Percentiles rank a stretch among this genome's conserved stretches.
Conservation (phyloP, 2,797 vertebrate species). For the Remorina albescens region DNA sequence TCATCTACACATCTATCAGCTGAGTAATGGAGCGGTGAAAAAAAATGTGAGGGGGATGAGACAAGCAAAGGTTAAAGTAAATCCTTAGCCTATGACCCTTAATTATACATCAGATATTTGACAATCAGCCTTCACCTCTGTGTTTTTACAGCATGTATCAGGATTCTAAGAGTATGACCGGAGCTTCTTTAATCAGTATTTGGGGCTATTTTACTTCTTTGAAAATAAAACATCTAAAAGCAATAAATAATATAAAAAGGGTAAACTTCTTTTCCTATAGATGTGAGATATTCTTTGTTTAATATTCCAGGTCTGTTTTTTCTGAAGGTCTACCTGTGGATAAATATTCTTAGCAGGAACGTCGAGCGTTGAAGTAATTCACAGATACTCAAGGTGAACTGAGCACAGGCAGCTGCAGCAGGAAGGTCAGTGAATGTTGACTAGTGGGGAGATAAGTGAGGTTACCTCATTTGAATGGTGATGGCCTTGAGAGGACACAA, state of each 20-base stretch:
- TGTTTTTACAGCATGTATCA: no score
- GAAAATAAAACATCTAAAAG: background rate
- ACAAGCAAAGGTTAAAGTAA: background rate
- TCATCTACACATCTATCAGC: constrained; percentile 33
- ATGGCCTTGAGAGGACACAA: background rate
- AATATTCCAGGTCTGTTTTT: background rate
- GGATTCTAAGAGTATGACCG: background rate
- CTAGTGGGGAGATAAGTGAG: constrained; percentile 1
- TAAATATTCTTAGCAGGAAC: constrained; percentile 1
- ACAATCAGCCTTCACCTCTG: constrained; percentile 16
- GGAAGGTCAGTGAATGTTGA: constrained; percentile 12
- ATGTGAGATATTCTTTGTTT: background rate
- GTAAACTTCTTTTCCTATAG: background rate
- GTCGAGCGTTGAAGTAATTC: background rate
- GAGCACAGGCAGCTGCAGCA: constrained; percentile 10
- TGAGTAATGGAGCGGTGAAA: constrained; percentile 36
- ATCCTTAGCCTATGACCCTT: constrained; percentile 8
- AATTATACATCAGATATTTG: background rate
- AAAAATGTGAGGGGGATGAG: constrained; percentile 3
- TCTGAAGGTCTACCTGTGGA: background rate
- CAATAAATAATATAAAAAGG: background rate
- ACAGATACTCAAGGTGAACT: background rate
- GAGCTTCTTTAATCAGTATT: no score
- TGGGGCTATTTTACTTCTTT: background rate
- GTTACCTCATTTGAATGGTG: constrained; percentile 6